Base-by-base conservation (phyloP, 2,797 vertebrate genomes). In the Enteromius unitaeniatus region DNA sequence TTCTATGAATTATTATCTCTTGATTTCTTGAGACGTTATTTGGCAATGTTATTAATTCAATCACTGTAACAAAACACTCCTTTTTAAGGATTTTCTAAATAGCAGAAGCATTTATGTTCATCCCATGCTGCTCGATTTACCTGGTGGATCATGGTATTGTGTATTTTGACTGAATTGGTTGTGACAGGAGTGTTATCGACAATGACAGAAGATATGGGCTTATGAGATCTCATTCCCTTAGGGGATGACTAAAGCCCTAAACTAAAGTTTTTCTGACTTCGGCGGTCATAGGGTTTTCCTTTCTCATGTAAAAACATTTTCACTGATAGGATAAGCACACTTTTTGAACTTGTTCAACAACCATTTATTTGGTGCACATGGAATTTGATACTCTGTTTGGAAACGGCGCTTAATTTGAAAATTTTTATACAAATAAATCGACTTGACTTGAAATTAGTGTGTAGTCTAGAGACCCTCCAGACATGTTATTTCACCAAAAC, bases 141-240 rank as follows among this genome's bases (percentile, higher is more conserved):
- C 31, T 79, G 21, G n/a, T 53, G 47, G n/a, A 55, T 58, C 37
- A 42, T 49, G 26, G 28, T 28, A 78, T 53, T 80, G 51, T 76
- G 13, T 26, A 40, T 19, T 62, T 62, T 51, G 60, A 40, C 42
- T 64, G 17, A n/a, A 79, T 53, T 65, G 62, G 51, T 67, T 55
- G 68, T 40, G 15, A n/a, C 55, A 65, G 58, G 49, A 62, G 26
- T 64, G 45, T 51, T 40, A 75, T 51, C 3, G 51, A 62, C 53
- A 69, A 55, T 34, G 49, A 76, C 65, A 53, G 53, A 40, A 83
- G 64, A 70, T 47, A 60, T 60, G 76, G 40, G 34, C 40, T 64
- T 60, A 77, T 17, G 37, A 49, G 28, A 79, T 64, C 15, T 19
- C 10, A 42, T 28, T 49, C 60, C 77, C 69, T 45, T n/a, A 15